These are phyloP conservation scores for Pycnomerus fuliginosus DNA, from an alignment of 2,888 invertebrate species.

Conservation along the genomic window DNA sequence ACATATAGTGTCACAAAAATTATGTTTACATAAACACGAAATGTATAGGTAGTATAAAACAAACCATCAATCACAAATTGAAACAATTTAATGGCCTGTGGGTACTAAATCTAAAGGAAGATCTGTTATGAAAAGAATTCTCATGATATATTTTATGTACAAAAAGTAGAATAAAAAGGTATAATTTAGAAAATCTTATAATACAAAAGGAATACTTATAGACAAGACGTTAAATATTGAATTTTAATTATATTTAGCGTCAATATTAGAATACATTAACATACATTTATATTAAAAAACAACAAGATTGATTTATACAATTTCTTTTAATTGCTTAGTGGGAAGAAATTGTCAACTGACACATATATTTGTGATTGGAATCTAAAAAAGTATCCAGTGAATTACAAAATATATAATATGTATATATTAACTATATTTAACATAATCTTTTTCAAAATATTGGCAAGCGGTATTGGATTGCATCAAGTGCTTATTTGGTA, in stretches of 20 bases:
- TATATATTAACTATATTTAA: slow-evolving; percentile 43
- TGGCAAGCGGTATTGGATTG: slow-evolving; percentile 39
- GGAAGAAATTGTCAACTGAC: slow-evolving; percentile 46
- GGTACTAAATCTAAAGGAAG: too few relatives aligned
- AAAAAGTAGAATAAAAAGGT: slow-evolving; percentile 28
- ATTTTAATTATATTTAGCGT: slow-evolving; percentile 50
- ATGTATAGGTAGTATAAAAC: too few relatives aligned
- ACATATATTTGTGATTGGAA: slow-evolving; percentile 45
- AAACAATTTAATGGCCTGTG: too few relatives aligned
- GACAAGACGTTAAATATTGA: slow-evolving; percentile 38
- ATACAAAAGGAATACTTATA: slow-evolving; percentile 33
- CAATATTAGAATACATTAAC: slow-evolving; percentile 50
- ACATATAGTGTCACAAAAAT: too few relatives aligned
- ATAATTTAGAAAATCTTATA: slow-evolving; percentile 21
- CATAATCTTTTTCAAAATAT: slow-evolving; percentile 39
- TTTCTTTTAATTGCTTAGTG: slow-evolving; percentile 43
- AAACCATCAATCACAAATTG: too few relatives aligned
- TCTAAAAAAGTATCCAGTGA: slow-evolving; percentile 45
- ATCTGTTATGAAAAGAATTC: slow-evolving; percentile 22
- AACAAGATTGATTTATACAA: slow-evolving; percentile 50
- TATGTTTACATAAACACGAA: too few relatives aligned
- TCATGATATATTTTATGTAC: slow-evolving; percentile 32
- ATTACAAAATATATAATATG: slow-evolving; percentile 45
- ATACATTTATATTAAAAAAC: slow-evolving; percentile 52
- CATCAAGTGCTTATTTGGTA: slow-evolving; percentile 36